Conservation (phyloP, 2,888 invertebrate species). For the Dasysyrphus albostriatus region DNA sequence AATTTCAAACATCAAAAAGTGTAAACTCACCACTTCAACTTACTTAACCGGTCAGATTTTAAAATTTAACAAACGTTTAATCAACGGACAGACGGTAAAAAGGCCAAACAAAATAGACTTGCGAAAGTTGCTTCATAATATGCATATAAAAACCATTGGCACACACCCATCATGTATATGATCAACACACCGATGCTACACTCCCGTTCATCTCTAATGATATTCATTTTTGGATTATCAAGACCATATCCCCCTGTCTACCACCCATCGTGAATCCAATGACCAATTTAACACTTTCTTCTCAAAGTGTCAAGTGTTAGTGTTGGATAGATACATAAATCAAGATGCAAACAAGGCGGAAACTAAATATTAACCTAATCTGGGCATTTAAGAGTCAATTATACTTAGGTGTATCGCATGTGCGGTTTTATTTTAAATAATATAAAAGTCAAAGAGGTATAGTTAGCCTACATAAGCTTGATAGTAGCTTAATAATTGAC, state of each 20-base stretch:
- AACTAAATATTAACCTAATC: conserved; percentile 21
- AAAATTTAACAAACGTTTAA: conserved; percentile 9
- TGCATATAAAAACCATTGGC: background rate
- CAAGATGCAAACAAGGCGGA: conserved; percentile 48
- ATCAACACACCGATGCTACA: background rate
- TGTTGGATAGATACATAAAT: conserved; percentile 28
- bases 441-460: background rate
- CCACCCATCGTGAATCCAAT: conserved; percentile 8
- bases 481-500: conserved; percentile 1
- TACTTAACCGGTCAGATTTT: background rate
- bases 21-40: background rate
- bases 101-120: conserved; percentile 10
- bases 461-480: background rate
- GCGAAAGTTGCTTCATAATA: conserved; percentile 57
- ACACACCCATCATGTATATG: background rate
- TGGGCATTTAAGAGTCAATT: conserved; percentile 58
- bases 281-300: conserved; percentile 56
- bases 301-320: conserved; percentile 40
- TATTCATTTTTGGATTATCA: conserved; percentile 44
- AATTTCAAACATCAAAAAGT: no score
- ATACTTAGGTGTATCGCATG: conserved; percentile 13
- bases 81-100: background rate
- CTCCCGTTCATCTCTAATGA: conserved; percentile 31
- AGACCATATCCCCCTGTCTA: background rate
- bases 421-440: background rate